Percentiles rank a stretch among this genome's conserved stretches.
phyloP scores from a whole-genome alignment of 2,797 vertebrate genomes.

The Lepus townsendii region DNA sequence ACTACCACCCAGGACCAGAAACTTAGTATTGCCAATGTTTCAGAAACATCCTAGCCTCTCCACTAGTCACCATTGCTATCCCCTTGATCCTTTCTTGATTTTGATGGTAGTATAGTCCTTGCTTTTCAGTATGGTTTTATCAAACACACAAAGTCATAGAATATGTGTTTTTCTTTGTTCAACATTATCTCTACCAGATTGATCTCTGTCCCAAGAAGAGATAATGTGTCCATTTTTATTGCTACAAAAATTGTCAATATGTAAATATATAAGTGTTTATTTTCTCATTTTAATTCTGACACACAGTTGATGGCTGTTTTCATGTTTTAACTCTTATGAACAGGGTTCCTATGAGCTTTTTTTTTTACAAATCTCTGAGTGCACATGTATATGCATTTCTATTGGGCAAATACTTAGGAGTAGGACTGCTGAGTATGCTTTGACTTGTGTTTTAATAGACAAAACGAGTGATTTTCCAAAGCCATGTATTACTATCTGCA shows the following conservation, averaged over 20 bases:
- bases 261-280: background rate
- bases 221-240: background rate
- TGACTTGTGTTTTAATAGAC: background rate
- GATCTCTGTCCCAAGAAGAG: background rate
- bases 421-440: background rate
- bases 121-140: slow-evolving; percentile 24
- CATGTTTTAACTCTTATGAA: background rate
- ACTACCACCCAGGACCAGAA: background rate
- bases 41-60: background rate
- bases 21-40: background rate
- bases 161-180: background rate
- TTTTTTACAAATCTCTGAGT: background rate
- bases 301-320: background rate
- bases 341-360: background rate
- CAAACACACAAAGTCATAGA: background rate
- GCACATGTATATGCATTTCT: background rate
- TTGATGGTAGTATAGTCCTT: background rate
- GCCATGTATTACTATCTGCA: background rate
- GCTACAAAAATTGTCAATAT: slow-evolving; percentile 18
- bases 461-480: background rate
- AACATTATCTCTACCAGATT: background rate
- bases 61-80: background rate
- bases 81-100: background rate
- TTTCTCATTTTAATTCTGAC: background rate
- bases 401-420: background rate